A percentile compares a stretch with the other conserved stretches of the same genome.
phyloP scores from a whole-genome alignment of 2,888 invertebrate genomes.

The Amiota mariae region DNA sequence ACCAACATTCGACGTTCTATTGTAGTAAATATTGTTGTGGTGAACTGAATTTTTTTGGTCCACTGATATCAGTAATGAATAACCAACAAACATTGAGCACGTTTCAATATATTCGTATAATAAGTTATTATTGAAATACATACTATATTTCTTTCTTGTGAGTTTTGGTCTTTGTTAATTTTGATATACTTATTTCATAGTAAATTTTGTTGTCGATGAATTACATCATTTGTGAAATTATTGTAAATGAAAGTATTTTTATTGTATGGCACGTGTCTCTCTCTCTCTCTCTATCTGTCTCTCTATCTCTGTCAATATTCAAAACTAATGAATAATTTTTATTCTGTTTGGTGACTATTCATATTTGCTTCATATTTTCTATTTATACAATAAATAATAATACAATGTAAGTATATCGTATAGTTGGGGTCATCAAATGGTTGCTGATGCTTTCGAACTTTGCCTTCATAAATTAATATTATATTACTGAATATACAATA shows the following conservation, averaged over 20 bases:
- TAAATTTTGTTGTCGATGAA: too few relatives aligned
- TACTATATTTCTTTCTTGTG: too few relatives aligned
- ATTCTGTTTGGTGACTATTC: not conserved
- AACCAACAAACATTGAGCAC: constrained; percentile 60
- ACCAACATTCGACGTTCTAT: too few relatives aligned
- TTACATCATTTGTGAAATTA: constrained; percentile 36
- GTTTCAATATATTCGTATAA: constrained; percentile 56
- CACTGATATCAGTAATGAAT: constrained; percentile 54
- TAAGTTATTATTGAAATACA: constrained; percentile 61
- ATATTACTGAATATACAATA: too few relatives aligned
- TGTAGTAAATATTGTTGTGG: not conserved
- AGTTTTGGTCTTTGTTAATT: constrained; percentile 42
- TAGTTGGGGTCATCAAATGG: too few relatives aligned
- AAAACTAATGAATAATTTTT: too few relatives aligned
- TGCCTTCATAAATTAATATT: too few relatives aligned
- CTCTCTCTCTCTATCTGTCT: constrained; percentile 43
- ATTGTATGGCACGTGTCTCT: constrained; percentile 66
- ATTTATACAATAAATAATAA: not conserved
- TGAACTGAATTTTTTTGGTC: not conserved
- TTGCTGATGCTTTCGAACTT: too few relatives aligned
- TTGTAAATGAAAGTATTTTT: constrained; percentile 60
- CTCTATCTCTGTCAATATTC: not conserved
- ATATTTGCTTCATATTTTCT: not conserved
- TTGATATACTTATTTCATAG: not conserved
- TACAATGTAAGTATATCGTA: too few relatives aligned